Base-by-base conservation (phyloP, 2,888 invertebrate genomes). In the Drosophila recens region DNA sequence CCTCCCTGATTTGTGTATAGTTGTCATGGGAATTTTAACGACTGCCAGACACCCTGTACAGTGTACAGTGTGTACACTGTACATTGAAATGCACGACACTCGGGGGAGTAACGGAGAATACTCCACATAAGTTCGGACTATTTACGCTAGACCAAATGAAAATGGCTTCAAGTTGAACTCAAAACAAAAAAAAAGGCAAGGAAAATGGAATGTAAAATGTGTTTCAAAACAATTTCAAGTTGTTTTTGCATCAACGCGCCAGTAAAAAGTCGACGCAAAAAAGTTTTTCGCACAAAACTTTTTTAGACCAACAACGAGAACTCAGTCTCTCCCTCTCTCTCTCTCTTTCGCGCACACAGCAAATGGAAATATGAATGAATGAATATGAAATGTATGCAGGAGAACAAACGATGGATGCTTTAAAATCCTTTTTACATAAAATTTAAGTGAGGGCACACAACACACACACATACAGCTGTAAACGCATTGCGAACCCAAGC, bases 401-500 rank as follows among this genome's bases (percentile, higher is more conserved):
- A 54, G 46, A 45, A 62, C 48, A 58, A 67, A 33, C 56, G 20
- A 56, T 10, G 43, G n/a, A 45, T 65, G 75, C 79, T 77, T 83
- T 83, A 84, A 85, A 85, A 85, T 84, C 89, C 84, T 87, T 89
- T 83, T 89, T 87, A 79, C 89, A 87, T 81, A 66, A 84, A 84
- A 87, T 84, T 85, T 75, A 89, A 84, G 83, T 68, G 79, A 56
- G 66, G 27, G 54, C 38, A 34, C 34, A n/a, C 33, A 36, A 38
- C 30, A 27, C 54, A 5, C 38, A 42, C n/a, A n/a, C n/a, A n/a
- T 10, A 20, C n/a, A 23, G 36, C 52, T 11, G 15, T 57, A 20
- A 43, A 45, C 54, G 36, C 64, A 64, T 13, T 45, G 58, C 58
- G 46, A 51, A 70, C 69, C 63, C 72, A 72, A 67, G 54, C 34